Evolutionary conservation across 1,140 invertebrate genomes (phyloP), one percentile per base, ranked within the genome.

Genomic region (Drosophila lowei): DNA sequence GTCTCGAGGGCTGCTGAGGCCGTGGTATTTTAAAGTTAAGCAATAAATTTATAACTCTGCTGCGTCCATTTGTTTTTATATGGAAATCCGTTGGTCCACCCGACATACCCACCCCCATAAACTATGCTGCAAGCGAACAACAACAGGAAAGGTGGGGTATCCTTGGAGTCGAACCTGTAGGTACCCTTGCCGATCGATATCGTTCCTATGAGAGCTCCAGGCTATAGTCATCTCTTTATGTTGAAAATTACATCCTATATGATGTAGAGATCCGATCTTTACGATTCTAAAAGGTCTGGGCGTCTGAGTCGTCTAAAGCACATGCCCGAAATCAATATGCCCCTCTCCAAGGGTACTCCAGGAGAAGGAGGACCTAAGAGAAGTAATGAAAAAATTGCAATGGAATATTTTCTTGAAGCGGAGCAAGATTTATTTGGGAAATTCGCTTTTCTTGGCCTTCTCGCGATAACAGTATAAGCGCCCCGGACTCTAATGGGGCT

Each of bases 21-120:
- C 60, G 66, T 72, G 78, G 83, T 83, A 86, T 86, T 86, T 83
- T 79, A 88, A 86, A 86, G 83, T 86, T 86, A 60, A 76, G 83
- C 78, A 86, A 86, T 86, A 86, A 86, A 86, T 86, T 86, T 78
- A 88, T 88, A 83, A 61, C 83, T 46, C 47, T 61, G 83, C 83
- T 67, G 46, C 43, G 62, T 57, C 66, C 79, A 57, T 65, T 76
- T 73, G 78, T 77, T 81, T 81, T 65, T 63, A 49, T 67, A 70
- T 70, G 57, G 52, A 63, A 73, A 60, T 66, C 49, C 38, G 52
- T 48, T 44, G 43, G 41, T 9, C 8, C 34, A 38, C 34, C 34
- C 34, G 11, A 38, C 53, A 34, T 48, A 3, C 3, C 50, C 21
- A 28, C 48, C 28, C 15, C 34, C 42, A 46, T 50, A 86, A 81